A percentile compares a stretch with the other conserved stretches of the same genome.
phyloP scores from a whole-genome alignment of 2,113 vertebrate genomes.

The Picathartes gymnocephalus region DNA sequence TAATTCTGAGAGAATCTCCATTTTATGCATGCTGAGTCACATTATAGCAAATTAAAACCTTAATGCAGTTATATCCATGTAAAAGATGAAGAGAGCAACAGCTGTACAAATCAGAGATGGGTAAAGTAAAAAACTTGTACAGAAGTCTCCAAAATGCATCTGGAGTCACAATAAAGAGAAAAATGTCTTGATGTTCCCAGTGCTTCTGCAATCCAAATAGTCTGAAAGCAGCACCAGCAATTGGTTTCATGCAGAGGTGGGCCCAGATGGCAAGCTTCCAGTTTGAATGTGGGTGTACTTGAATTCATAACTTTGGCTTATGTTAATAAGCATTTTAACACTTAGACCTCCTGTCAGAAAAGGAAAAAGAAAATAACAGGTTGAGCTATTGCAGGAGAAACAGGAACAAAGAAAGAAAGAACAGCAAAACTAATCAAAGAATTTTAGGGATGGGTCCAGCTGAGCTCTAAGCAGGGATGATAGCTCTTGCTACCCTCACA shows the following conservation, averaged over 20 bases:
- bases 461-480: not conserved
- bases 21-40: not conserved
- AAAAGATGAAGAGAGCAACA: not conserved
- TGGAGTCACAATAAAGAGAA: not conserved
- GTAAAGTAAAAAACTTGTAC: not conserved
- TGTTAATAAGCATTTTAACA: slow-evolving; percentile 4
- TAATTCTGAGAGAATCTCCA: not conserved
- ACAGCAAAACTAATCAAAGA: not conserved
- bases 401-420: not conserved
- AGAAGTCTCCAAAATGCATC: not conserved
- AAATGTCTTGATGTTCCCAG: not conserved
- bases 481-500: not conserved
- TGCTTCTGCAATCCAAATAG: not conserved
- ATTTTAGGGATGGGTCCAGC: not conserved
- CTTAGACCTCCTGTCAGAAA: not conserved
- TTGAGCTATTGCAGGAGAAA: not conserved
- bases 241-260: not conserved
- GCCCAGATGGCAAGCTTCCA: not conserved
- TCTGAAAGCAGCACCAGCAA: not conserved
- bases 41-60: not conserved
- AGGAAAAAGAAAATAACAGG: not conserved
- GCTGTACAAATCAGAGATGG: not conserved
- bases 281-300: not conserved
- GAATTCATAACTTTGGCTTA: not conserved
- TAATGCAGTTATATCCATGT: not conserved